Evolutionary conservation across 2,888 invertebrate genomes (phyloP).

Genomic region (Pyrochroa serraticornis): DNA sequence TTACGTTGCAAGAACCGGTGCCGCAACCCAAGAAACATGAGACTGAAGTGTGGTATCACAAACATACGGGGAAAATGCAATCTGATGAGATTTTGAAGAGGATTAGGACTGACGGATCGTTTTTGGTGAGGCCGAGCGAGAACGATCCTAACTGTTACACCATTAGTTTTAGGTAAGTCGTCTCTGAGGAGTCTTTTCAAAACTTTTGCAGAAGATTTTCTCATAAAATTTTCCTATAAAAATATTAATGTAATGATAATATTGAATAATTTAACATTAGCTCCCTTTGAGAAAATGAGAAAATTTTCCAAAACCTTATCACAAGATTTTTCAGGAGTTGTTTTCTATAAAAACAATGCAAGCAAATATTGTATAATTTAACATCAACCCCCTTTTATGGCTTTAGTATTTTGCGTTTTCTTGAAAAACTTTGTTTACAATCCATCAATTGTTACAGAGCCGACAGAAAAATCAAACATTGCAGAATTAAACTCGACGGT

Average conservation of each 20-base stretch:
- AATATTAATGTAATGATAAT: no score
- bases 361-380: no score
- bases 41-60: slow-evolving; percentile 91
- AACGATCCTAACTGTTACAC: slow-evolving; percentile 86
- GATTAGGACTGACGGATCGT: slow-evolving; percentile 89
- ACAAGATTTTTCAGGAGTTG: no score
- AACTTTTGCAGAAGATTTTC: background rate
- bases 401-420: no score
- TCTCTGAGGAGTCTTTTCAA: slow-evolving; percentile 7
- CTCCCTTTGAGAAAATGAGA: no score
- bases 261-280: no score
- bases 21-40: slow-evolving; percentile 96
- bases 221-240: slow-evolving; percentile 3
- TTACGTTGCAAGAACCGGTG: slow-evolving; percentile 86
- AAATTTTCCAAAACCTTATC: no score
- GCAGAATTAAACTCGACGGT: slow-evolving; percentile 91
- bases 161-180: slow-evolving; percentile 84
- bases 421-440: no score
- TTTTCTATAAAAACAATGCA: no score
- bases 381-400: no score
- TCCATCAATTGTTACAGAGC: slow-evolving; percentile 64
- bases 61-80: slow-evolving; percentile 76
- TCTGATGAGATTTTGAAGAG: slow-evolving; percentile 89
- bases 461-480: slow-evolving; percentile 95
- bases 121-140: slow-evolving; percentile 90